phyloP scores from a whole-genome alignment of 1,140 invertebrate genomes.

The Hypsibius dujardini region DNA sequence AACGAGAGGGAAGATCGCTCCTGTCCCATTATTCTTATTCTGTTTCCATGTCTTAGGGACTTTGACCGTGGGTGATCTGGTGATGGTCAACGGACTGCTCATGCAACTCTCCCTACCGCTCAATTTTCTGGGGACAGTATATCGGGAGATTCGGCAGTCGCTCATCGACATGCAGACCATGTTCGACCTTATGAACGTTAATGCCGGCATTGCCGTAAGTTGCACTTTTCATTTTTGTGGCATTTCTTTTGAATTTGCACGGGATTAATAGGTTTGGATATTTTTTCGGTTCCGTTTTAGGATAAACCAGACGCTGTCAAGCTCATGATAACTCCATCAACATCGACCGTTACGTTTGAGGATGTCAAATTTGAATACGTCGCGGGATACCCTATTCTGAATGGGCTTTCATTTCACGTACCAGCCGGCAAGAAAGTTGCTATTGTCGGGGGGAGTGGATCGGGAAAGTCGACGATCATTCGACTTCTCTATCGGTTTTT shows the following conservation, averaged over 20 bases:
- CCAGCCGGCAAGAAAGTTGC: constrained; percentile 87
- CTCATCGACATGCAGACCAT: constrained; percentile 96
- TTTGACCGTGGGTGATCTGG: constrained; percentile 92
- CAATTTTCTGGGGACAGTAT: constrained; percentile 89
- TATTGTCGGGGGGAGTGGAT: constrained; percentile 91
- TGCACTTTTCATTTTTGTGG: neutral
- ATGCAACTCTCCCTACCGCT: constrained; percentile 93
- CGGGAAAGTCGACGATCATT: constrained; percentile 89
- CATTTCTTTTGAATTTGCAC: constrained; percentile 15
- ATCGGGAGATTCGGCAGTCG: constrained; percentile 87
- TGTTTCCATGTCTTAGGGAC: constrained; percentile 44
- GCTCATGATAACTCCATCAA: constrained; percentile 48
- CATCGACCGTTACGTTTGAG: constrained; percentile 66
- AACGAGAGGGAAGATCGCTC: neutral
- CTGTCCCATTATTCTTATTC: constrained; percentile 19
- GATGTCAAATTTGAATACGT: constrained; percentile 80
- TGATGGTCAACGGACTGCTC: constrained; percentile 93
- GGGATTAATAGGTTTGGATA: constrained; percentile 18
- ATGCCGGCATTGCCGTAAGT: constrained; percentile 53
- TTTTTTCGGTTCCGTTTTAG: constrained; percentile 36
- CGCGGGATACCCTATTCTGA: constrained; percentile 61
- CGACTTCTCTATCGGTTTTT: constrained; percentile 84
- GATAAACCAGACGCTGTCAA: constrained; percentile 46
- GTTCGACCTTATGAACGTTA: constrained; percentile 77
- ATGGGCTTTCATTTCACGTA: constrained; percentile 66